Evolutionary conservation across 2,888 invertebrate species (phyloP), one percentile per base, ranked within the genome.

Genomic region (Mesorhabditis spiculigera): DNA sequence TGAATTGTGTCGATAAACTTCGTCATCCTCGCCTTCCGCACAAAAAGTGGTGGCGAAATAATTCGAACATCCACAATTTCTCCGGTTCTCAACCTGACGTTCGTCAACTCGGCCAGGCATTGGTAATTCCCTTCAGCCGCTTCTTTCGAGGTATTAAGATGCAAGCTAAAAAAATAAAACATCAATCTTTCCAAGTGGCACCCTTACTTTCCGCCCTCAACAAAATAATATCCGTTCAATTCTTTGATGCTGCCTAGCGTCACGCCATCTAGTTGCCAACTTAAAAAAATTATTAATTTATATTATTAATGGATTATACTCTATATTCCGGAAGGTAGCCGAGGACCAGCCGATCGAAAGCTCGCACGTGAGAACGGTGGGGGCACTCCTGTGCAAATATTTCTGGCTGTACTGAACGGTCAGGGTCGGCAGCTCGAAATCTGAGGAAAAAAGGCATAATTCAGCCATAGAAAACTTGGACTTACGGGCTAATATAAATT

Each of bases 121-220:
- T 83, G 83, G 67, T 81, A 83, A 45, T 82, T 81, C 45, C 84
- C 84, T 70, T 81, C 80, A 44, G 71, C 73, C 42, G 73, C 71
- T n/a, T 68, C 74, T 45, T 73, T 72, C 4, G 70, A 70, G 62
- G 76, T 75, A 45, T 65, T 63, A 41, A 78, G 74, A 43, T 68
- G 75, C 66, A 77, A 70, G 63, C 77, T 67, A 44, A 50, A 50
- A 50, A 50, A 50, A 50, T n/a, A 50, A 50, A 50, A 50, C 8
- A 66, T n/a, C 28, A 42, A 45, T 65, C 16, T 28, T 41, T 68
- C n/a, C 5, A 16, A 65, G 61, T 5, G 5, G 41, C 16, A 5
- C 41, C 43, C 16, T 42, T 65, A 68, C 71, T 61, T 65, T 6
- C n/a, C 43, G 10, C 45, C 65, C 41, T 58, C 28, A n/a, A 45